Evolutionary conservation across 64 coral and sea anemone genomes (phyloP).

Genomic region (Acropora yongei): DNA sequence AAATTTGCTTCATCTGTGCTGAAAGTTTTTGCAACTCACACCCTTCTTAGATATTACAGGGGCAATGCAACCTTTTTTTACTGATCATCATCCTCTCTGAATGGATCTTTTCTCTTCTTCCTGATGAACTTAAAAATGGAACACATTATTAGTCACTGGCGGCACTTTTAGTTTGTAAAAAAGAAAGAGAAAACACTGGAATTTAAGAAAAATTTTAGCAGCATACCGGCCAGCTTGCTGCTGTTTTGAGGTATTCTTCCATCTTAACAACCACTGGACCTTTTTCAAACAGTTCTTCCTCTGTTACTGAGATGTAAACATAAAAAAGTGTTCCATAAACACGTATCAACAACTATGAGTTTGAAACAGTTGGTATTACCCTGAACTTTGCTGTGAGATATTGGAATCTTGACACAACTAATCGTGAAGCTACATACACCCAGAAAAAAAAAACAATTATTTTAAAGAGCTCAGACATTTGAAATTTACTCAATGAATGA

Average conservation of each 20-base stretch:
- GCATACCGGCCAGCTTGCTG: slow-evolving; percentile 17
- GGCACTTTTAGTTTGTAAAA: neutral
- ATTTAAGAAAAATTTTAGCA: neutral
- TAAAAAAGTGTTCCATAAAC: neutral
- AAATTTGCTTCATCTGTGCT: neutral
- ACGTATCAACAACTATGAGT: neutral
- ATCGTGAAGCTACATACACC: no score
- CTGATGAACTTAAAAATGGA: neutral
- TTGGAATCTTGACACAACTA: no score
- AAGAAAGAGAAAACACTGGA: neutral
- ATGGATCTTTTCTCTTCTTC: slow-evolving; percentile 37
- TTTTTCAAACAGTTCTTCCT: slow-evolving; percentile 33
- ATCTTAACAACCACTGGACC: slow-evolving; percentile 27
- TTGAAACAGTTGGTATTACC: no score
- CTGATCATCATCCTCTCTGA: slow-evolving; percentile 46
- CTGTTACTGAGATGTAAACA: neutral
- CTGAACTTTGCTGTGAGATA: neutral
- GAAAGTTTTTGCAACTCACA: neutral
- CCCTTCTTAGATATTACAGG: neutral
- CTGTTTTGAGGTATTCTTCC: slow-evolving; percentile 35
- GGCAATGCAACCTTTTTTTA: neutral
- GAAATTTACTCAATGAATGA: no score
- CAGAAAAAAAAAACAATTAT: no score
- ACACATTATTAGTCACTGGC: no score
- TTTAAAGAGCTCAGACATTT: no score